These are phyloP conservation scores for Phalloptychus januarius DNA, from an alignment of 2,797 vertebrate genomes.

Conservation along the genomic window DNA sequence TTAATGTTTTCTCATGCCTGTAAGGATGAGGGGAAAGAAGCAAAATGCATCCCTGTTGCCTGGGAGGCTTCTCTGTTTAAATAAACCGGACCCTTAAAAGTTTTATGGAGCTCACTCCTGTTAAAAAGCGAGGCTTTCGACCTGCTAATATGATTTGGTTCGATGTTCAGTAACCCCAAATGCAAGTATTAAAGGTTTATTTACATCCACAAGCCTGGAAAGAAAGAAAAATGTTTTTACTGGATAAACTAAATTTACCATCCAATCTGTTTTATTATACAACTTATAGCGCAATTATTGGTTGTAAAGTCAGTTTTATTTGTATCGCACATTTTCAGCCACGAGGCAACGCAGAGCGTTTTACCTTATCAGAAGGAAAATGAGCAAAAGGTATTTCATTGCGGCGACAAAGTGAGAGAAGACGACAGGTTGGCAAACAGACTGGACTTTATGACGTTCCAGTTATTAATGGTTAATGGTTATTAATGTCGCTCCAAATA, in stretches of 20 bases:
- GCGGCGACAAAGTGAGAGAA: not conserved
- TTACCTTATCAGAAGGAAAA: not conserved
- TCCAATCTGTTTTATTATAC: not conserved
- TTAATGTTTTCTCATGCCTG: slow-evolving; percentile 11
- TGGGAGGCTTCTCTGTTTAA: not conserved
- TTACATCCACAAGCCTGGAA: not conserved
- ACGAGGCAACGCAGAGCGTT: not conserved
- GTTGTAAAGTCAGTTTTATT: not conserved
- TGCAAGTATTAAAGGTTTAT: not conserved
- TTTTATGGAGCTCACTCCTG: not conserved
- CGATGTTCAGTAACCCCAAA: not conserved
- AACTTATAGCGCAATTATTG: not conserved
- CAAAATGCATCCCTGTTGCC: not conserved
- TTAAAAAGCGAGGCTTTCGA: not conserved
- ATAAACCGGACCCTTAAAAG: not conserved
- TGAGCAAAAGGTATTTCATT: not conserved
- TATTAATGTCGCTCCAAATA: too few relatives aligned
- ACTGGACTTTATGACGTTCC: too few relatives aligned
- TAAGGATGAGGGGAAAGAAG: not conserved
- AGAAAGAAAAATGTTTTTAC: not conserved
- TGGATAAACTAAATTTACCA: not conserved
- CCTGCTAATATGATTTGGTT: not conserved
- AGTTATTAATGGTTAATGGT: too few relatives aligned
- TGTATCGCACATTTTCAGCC: not conserved
- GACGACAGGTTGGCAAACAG: not conserved